These are phyloP conservation scores for Melanargia galathea DNA, from an alignment of 2,888 invertebrate genomes.

Conservation along the genomic window DNA sequence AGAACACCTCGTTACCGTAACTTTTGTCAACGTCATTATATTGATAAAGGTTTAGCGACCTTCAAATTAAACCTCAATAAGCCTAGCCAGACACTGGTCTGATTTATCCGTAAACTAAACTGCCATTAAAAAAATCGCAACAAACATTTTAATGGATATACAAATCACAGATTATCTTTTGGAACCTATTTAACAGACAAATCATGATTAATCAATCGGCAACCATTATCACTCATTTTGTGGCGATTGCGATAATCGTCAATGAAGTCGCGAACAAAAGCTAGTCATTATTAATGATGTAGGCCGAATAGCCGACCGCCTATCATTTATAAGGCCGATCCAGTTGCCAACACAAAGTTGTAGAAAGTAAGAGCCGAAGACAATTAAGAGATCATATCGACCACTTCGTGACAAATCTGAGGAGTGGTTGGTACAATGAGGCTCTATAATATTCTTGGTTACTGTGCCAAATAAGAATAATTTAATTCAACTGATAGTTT, in stretches of 20 bases:
- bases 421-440: conserved; percentile 24
- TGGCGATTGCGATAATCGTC: conserved; percentile 24
- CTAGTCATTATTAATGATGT: conserved; percentile 30
- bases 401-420: conserved; percentile 46
- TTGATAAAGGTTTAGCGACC: too few relatives aligned
- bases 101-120: not conserved
- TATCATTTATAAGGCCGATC: conserved; percentile 32
- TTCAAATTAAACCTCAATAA: too few relatives aligned
- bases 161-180: not conserved
- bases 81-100: too few relatives aligned
- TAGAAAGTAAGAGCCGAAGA: conserved; percentile 34
- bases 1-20: too few relatives aligned
- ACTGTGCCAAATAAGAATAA: conserved; percentile 23
- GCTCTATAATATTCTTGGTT: conserved; percentile 15
- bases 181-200: conserved; percentile 2
- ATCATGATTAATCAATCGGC: conserved; percentile 10
- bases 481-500: conserved; percentile 6
- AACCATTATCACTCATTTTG: conserved; percentile 17
- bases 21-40: too few relatives aligned
- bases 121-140: not conserved
- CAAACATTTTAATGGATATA: not conserved
- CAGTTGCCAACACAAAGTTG: conserved; percentile 26
- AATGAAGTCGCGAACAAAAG: conserved; percentile 23
- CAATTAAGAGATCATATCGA: conserved; percentile 49
- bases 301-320: conserved; percentile 17